Evolutionary conservation across 2,888 invertebrate species (phyloP).

Genomic region (Nephrocerus scutellatus): DNA sequence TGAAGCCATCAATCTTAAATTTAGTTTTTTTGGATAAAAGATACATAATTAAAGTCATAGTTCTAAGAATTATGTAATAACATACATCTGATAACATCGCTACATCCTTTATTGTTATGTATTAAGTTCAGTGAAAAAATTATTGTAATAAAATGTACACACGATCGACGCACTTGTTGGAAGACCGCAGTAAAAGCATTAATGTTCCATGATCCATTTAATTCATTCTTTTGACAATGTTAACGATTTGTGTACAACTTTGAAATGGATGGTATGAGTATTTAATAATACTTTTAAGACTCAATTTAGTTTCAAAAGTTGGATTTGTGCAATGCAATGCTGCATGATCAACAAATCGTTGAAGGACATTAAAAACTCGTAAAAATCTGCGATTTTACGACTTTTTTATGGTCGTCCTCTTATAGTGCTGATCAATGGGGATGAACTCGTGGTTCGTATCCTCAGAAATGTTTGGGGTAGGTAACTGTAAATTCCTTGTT

Average conservation of each 20-base stretch:
- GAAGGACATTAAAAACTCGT: slow-evolving; percentile 21
- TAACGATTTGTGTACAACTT: slow-evolving; percentile 22
- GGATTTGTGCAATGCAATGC: background rate
- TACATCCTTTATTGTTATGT: slow-evolving; percentile 8
- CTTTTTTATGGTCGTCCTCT: slow-evolving; percentile 12
- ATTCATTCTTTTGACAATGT: slow-evolving; percentile 23
- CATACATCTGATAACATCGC: slow-evolving; percentile 8
- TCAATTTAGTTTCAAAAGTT: too few relatives aligned
- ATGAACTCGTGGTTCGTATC: too few relatives aligned
- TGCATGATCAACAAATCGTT: slow-evolving; percentile 14
- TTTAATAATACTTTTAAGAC: slow-evolving; percentile 22
- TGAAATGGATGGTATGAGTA: slow-evolving; percentile 16
- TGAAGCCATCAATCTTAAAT: too few relatives aligned
- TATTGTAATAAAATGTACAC: slow-evolving; percentile 5
- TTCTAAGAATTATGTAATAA: background rate
- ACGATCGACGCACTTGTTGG: too few relatives aligned
- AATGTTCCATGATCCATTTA: slow-evolving; percentile 19
- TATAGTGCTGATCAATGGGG: too few relatives aligned
- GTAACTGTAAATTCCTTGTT: slow-evolving; percentile 15
- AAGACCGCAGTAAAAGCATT: too few relatives aligned
- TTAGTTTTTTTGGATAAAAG: slow-evolving; percentile 1
- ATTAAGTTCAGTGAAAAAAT: too few relatives aligned
- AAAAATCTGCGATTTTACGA: slow-evolving; percentile 22
- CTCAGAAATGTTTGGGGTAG: slow-evolving; percentile 1
- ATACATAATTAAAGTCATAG: background rate